phyloP scores from a whole-genome alignment of 2,797 vertebrate genomes.

The Lycodopsis pacificus region DNA sequence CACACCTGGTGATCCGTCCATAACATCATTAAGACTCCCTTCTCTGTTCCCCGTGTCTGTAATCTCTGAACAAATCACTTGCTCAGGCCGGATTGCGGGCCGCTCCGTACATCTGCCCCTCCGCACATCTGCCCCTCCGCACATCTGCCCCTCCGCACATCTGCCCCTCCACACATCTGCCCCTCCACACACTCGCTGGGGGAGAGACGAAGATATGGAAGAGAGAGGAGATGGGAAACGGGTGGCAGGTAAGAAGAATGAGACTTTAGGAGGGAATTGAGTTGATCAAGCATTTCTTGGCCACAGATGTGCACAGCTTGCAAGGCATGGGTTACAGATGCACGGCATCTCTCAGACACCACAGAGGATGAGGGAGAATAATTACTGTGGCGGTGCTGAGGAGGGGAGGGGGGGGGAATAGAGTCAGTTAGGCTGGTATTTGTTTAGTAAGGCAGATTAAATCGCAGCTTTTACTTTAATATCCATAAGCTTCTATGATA shows the following conservation, averaged over 20 bases:
- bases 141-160: constrained; percentile 65
- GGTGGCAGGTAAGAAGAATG: constrained; percentile 48
- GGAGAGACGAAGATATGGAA: constrained; percentile 12
- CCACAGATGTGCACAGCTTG: constrained; percentile 43
- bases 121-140: constrained; percentile 37
- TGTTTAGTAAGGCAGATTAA: not conserved
- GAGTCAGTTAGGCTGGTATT: not conserved
- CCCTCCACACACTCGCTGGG: not conserved
- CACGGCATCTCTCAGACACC: constrained; percentile 14
- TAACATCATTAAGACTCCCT: constrained; percentile 42
- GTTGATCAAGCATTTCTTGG: constrained; percentile 61
- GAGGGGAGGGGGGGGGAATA: not conserved
- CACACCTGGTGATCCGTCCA: constrained; percentile 20
- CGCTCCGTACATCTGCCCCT: constrained; percentile 56
- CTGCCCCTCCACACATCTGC: constrained; percentile 57
- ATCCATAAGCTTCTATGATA: constrained; percentile 6
- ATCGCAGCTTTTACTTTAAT: constrained; percentile 12
- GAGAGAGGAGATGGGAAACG: constrained; percentile 7
- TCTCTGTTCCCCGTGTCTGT: constrained; percentile 34
- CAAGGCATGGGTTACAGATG: constrained; percentile 26
- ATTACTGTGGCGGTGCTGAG: not conserved
- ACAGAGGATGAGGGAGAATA: constrained; percentile 8
- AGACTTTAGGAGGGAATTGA: constrained; percentile 52
- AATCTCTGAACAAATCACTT: constrained; percentile 57
- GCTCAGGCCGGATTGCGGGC: constrained; percentile 39